Base-by-base conservation (phyloP, 2,888 invertebrate genomes). In the Alcis repandata region DNA sequence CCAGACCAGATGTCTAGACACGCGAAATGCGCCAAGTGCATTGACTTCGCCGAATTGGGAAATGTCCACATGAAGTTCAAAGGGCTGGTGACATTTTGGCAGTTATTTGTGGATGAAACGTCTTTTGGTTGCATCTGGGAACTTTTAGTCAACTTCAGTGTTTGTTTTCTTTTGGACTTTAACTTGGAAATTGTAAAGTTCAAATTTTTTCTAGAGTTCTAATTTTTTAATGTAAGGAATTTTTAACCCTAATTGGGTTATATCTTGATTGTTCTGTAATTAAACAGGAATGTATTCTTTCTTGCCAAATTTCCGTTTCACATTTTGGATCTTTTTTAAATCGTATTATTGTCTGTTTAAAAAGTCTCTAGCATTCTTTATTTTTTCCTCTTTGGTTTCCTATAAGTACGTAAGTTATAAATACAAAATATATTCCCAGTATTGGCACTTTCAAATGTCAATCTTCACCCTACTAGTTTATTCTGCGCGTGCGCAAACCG, bases 21-120 rank as follows among this genome's bases (percentile, higher is more conserved):
- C 59, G 77, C 73, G 46, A 84, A 80, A 78, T 75, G 59, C 71
- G 63, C 54, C 75, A 79, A 80, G 84, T 78, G 71, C 84, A 74
- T 83, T 84, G 85, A 86, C 85, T 79, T 72, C 68, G 66, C 67
- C 79, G 84, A 86, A 88, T 86, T 85, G 79, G 80, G 75, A 74
- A 80, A 79, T 80, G 70, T 76, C 75, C 76, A 63, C 67, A 59
- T 76, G 89, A 91, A 91, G 92, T 92, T 91, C 91, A 89, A 79
- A 87, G 83, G 87, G 79, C 85, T 79, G 83, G 70, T 87, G 87
- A 87, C 88, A 90, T 92, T 90, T 90, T 84, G 77, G 73, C 72
- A 72, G 84, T 84, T 89, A 88, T 90, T 89, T 86, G 33, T 54
- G 70, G 22, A 43, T 43, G 73, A 46, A 20, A 15, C 22, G 4